These are phyloP conservation scores for Parauchenoglanis punctatus DNA, from an alignment of 2,797 vertebrate species.

Conservation along the genomic window DNA sequence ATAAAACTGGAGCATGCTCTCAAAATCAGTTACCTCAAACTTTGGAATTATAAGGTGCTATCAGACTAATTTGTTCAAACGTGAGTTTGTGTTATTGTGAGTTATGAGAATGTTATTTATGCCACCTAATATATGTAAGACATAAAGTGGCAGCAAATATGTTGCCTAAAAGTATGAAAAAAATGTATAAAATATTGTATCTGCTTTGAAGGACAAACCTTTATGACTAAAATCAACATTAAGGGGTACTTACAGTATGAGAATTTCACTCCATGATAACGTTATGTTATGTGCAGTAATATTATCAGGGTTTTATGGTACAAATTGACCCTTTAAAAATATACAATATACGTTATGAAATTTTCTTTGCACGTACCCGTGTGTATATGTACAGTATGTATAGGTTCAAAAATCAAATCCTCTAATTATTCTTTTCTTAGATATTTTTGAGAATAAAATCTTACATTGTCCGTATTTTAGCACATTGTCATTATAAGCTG, in stretches of 20 bases:
- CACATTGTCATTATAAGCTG: too few species aligned
- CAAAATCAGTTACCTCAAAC: neutral
- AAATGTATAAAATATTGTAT: neutral
- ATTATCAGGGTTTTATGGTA: neutral
- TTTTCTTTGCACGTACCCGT: too few species aligned
- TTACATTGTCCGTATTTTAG: too few species aligned
- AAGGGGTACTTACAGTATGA: neutral
- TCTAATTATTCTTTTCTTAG: too few species aligned
- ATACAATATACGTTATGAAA: too few species aligned
- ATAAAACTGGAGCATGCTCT: neutral
- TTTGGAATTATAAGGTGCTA: neutral
- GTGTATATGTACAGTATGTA: too few species aligned
- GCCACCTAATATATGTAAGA: neutral
- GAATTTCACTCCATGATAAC: neutral
- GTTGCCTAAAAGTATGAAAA: neutral
- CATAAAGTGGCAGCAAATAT: neutral
- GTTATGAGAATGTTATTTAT: neutral
- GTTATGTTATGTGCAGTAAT: neutral
- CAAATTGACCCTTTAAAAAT: neutral
- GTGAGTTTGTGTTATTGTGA: neutral
- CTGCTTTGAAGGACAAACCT: neutral
- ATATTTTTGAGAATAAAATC: too few species aligned
- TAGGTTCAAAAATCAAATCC: too few species aligned
- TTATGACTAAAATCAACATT: neutral
- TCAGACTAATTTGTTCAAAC: neutral